These are phyloP conservation scores for Aphelocoma coerulescens DNA, from an alignment of 2,113 vertebrate genomes.

Conservation along the genomic window DNA sequence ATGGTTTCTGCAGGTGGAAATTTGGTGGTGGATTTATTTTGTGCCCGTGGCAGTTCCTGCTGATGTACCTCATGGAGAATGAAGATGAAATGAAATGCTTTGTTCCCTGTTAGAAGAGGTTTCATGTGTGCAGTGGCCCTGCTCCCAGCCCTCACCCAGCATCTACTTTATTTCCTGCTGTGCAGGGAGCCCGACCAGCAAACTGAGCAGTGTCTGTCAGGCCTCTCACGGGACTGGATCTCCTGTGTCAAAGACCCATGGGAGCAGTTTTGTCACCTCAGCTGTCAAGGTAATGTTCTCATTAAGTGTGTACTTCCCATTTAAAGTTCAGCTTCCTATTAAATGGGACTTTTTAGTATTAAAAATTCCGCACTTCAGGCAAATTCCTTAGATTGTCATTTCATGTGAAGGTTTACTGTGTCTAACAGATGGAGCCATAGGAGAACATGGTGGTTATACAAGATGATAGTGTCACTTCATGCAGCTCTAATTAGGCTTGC, in stretches of 20 bases:
- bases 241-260: constrained; percentile 90
- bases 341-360: not conserved
- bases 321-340: not conserved
- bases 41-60: not conserved
- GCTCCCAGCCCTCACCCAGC: not conserved
- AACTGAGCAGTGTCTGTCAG: constrained; percentile 77
- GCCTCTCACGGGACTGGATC: constrained; percentile 81
- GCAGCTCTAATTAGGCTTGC: not conserved
- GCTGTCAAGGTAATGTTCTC: constrained; percentile 85
- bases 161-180: constrained; percentile 19
- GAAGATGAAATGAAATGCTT: not conserved
- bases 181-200: constrained; percentile 89
- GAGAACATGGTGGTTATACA: not conserved
- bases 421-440: not conserved
- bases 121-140: not conserved
- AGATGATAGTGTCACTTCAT: not conserved
- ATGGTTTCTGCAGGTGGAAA: not conserved
- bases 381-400: not conserved
- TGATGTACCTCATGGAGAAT: not conserved
- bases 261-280: constrained; percentile 87
- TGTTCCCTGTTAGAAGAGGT: not conserved
- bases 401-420: not conserved
- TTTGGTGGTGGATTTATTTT: not conserved
- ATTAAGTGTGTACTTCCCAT: not conserved
- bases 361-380: not conserved